A percentile compares a stretch with the other conserved stretches of the same genome.
phyloP scores from a whole-genome alignment of 2,888 invertebrate species.

The Osmoderma eremita region DNA sequence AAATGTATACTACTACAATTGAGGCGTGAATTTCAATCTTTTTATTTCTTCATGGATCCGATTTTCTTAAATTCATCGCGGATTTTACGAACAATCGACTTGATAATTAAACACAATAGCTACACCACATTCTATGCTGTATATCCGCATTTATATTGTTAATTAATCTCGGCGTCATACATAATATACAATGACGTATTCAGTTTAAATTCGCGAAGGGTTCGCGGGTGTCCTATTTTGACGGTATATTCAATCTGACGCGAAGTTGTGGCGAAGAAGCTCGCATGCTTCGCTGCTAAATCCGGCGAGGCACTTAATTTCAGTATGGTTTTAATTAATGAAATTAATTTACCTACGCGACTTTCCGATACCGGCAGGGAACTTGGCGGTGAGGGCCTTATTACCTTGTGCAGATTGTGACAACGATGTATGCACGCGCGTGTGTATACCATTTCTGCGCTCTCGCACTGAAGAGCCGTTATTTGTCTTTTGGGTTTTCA shows the following conservation, averaged over 20 bases:
- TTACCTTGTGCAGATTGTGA: slow-evolving; percentile 17
- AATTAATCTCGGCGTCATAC: too few relatives aligned
- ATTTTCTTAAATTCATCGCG: too few relatives aligned
- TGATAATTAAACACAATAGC: too few relatives aligned
- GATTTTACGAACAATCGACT: too few relatives aligned
- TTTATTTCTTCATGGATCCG: too few relatives aligned
- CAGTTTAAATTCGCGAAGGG: too few relatives aligned
- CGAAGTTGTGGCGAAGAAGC: slow-evolving; percentile 33
- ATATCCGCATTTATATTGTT: too few relatives aligned
- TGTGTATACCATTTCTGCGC: background rate
- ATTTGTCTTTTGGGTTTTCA: slow-evolving; percentile 37
- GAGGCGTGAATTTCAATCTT: too few relatives aligned
- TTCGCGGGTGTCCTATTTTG: background rate
- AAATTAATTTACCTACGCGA: slow-evolving; percentile 55
- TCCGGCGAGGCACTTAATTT: slow-evolving; percentile 52
- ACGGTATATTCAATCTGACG: slow-evolving; percentile 32
- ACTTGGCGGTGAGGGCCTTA: slow-evolving; percentile 34
- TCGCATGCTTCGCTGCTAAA: slow-evolving; percentile 40
- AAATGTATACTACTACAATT: too few relatives aligned
- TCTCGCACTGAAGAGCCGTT: slow-evolving; percentile 18
- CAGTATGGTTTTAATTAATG: slow-evolving; percentile 56
- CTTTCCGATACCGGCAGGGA: slow-evolving; percentile 54
- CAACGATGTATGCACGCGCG: slow-evolving; percentile 5
- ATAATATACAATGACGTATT: too few relatives aligned
- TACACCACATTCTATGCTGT: too few relatives aligned